Base-by-base conservation (phyloP, 2,888 invertebrate genomes). In the Lasioglossum lativentre region DNA sequence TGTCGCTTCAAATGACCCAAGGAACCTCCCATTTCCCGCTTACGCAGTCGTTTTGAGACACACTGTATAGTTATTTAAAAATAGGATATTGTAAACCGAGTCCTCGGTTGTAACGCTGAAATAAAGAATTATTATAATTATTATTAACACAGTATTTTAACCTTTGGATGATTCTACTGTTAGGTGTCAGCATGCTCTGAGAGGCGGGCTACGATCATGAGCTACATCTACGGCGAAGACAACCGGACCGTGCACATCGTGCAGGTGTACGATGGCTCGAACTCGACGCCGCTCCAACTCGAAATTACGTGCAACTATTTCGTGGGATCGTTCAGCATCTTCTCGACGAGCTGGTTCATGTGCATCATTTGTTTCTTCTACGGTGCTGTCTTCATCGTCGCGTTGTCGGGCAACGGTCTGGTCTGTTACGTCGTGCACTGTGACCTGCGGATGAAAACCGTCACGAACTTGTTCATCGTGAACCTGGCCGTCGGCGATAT, bases 401-500 rank as follows among this genome's bases (percentile, higher is more conserved):
- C 98, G 0, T 95, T 98, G 19, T 91, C 97, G 10, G 98, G 98
- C 27, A 98, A 98, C 93, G 97, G 97, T 76, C 96, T 97, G 74
- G 98, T 99, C 38, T 98, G 98, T 94, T 98, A 98, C 94, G 97
- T 98, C 40, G 98, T 99, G 0, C 96, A 97, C 88, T 97, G 97
- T 5, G 97, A 97, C 23, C 97, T 98, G 0, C 96, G 98, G 63
- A 98, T 99, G 98, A 96, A 98, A 92, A 98, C 98, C 0, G 98
- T 99, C 4, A 99, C 99, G 68, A 99, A 99, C 95, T 98, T 97
- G 95, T 98, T 99, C 95, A 98, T 99, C 93, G 97, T 98, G 93
- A 98, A 98, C 95, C 96, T 99, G 88, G 98, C 99, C 0, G 96
- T 98, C 63, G 98, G 99, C 66, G 99, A 99, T 94, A 97, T 99